Base-by-base conservation (phyloP, 2,888 invertebrate species). In the Polydrusus tereticollis region DNA sequence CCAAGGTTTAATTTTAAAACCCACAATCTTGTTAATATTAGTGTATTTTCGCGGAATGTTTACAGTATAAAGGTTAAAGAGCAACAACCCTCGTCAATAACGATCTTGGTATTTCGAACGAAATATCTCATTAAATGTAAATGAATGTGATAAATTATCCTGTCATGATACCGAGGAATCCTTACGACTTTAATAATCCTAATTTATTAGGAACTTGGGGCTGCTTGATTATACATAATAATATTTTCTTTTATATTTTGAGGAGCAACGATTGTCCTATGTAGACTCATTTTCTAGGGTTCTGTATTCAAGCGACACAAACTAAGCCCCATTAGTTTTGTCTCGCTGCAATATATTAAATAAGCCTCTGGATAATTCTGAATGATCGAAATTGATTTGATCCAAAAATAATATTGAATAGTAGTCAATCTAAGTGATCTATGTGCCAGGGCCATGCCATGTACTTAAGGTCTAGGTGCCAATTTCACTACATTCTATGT, bases 91-190 rank as follows among this genome's bases (percentile, higher is more conserved):
- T 45, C 18, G 18, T 45, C 20, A 45, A 18, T 23, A 50, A n/a
- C 50, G n/a, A 50, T 5, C 50, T n/a, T 21, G 50, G 16, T 45
- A 20, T 50, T 50, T 23, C 12, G 50, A 23, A 50, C 18, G 23
- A 12, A 50, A 23, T 50, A 21, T 50, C 50, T 50, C 23, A 50
- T 50, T 50, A 50, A 50, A 50, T 50, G 50, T 50, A 23, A n/a
- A 21, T 8, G 23, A 50, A 50, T 23, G 23, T 50, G 50, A 50
- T 50, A 23, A 23, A 50, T 50, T 50, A 23, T n/a, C 6, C 50
- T 50, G 23, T 50, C 50, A 21, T 23, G 23, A 50, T 20, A 23
- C 50, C 23, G n/a, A 50, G n/a, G 10, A 50, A 50, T 23, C 14
- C 23, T 50, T 23, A 23, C 50, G 23, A 23, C 50, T 23, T 50